phyloP scores from a whole-genome alignment of 1,140 invertebrate species.

The Arctopsyche grandis region DNA sequence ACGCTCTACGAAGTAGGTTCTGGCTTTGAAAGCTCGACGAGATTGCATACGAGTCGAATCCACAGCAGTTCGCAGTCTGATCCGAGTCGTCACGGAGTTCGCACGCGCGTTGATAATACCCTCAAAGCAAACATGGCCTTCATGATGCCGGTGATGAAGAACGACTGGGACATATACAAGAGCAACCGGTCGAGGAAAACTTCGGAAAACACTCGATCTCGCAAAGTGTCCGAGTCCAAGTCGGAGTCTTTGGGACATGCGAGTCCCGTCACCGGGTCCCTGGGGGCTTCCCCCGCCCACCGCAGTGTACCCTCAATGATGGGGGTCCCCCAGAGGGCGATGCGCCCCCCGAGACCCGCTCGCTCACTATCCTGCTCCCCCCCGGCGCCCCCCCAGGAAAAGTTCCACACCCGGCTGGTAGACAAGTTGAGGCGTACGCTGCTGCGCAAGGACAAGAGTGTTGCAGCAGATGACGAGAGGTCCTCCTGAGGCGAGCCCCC shows the following conservation, averaged over 20 bases:
- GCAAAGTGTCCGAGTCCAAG: slow-evolving; percentile 82
- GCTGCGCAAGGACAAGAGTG: slow-evolving; percentile 71
- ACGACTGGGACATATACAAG: slow-evolving; percentile 92
- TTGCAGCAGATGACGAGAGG: slow-evolving; percentile 61
- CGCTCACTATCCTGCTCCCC: slow-evolving; percentile 67
- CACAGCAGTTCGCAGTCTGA: neutral
- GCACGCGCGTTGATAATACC: neutral
- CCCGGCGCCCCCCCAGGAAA: slow-evolving; percentile 74
- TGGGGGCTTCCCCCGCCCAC: slow-evolving; percentile 71
- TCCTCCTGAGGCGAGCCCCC: slow-evolving; percentile 59
- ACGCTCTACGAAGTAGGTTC: neutral
- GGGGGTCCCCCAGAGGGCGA: slow-evolving; percentile 69
- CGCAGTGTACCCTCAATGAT: slow-evolving; percentile 74
- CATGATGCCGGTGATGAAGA: slow-evolving; percentile 93
- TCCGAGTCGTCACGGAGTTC: slow-evolving; percentile 9
- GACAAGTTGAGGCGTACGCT: slow-evolving; percentile 84
- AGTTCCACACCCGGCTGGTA: slow-evolving; percentile 83
- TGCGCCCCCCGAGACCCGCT: slow-evolving; percentile 68
- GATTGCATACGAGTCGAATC: neutral
- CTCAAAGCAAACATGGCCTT: slow-evolving; percentile 78
- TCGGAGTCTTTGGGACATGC: slow-evolving; percentile 82
- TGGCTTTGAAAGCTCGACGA: neutral
- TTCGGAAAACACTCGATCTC: slow-evolving; percentile 71
- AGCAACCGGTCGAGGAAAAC: slow-evolving; percentile 77
- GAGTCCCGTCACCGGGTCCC: slow-evolving; percentile 71